Percentiles rank a stretch among this genome's conserved stretches.
phyloP scores from a whole-genome alignment of 2,113 vertebrate species.

The Apodemus speciosus region DNA sequence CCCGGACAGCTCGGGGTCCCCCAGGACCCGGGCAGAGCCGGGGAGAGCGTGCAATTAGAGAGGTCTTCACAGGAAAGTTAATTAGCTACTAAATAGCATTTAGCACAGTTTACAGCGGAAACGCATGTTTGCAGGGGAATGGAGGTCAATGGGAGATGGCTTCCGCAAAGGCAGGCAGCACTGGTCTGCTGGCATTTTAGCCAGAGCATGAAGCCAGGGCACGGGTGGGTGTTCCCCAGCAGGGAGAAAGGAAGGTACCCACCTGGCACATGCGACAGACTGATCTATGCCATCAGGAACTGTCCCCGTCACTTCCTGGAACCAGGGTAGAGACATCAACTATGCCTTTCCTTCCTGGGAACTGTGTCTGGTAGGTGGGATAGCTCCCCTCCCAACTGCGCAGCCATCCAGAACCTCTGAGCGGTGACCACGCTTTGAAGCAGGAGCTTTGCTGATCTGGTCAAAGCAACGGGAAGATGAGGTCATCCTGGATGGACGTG shows the following conservation, averaged over 20 bases:
- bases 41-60: slow-evolving; percentile 84
- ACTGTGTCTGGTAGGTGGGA: fast-evolving
- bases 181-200: not conserved
- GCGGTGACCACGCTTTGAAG: not conserved
- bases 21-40: slow-evolving; percentile 66
- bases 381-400: not conserved
- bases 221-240: fast-evolving
- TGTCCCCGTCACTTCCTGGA: not conserved
- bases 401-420: not conserved
- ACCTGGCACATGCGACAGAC: fast-evolving
- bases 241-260: not conserved
- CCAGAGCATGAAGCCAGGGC: fast-evolving
- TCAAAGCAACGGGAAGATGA: not conserved
- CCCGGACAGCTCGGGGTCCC: slow-evolving; percentile 82
- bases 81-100: slow-evolving; percentile 88
- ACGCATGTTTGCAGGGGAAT: slow-evolving; percentile 73
- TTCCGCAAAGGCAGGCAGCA: slow-evolving; percentile 43
- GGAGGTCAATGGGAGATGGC: slow-evolving; percentile 60
- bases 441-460: not conserved
- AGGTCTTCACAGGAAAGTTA: slow-evolving; percentile 85
- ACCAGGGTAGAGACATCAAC: too few species aligned
- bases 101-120: slow-evolving; percentile 79
- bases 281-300: fast-evolving
- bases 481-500: not conserved
- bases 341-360: not conserved